Base-by-base conservation (phyloP, 2,888 invertebrate genomes). In the Polylopha cassiicola region DNA sequence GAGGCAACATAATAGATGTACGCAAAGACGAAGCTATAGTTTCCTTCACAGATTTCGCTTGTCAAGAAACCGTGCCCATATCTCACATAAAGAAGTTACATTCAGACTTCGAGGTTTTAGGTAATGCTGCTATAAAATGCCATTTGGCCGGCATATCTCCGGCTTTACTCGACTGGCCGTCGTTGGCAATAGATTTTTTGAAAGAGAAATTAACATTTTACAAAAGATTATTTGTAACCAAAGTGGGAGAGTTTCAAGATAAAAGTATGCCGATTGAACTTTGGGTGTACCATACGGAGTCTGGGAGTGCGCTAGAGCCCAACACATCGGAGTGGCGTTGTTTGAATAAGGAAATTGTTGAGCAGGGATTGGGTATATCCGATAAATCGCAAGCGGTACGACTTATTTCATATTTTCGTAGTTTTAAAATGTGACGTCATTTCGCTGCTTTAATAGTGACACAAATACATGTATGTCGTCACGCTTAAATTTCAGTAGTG, bases 1-100 rank as follows among this genome's bases (percentile, higher is more conserved):
- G 93, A 4, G 48, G 73, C 39, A 70, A 89, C 6, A 8, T 65
- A 1, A 55, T 29, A 7, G 15, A 41, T 5, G n/a, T 13, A 2
- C 15, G 21, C 11, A 36, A 13, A 7, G 21, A 41, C 65, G 46
- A 59, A 11, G 44, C 37, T 1, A 55, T 61, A 21, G 87, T 92
- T 0, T 86, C 82, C 26, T 66, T 91, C 5, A 80, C 87, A 23
- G 93, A 93, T 52, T 78, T 86, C 44, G 88, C 87, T 0, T 61
- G 71, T 9, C 65, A 70, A 3, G 74, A 84, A 22, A 60, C 59
- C 3, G 65, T 88, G 8, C 44, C 52, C 0, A 27, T 43, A 0
- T 59, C 65, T 18, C 58, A 82, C 20, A 58, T 91, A n/a, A 85
- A 82, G 17, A 54, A 65, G 0, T 69, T 90, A 8, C 58, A 73